Evolutionary conservation across 2,797 vertebrate species (phyloP).

Genomic region (Myiothlypis coronata): DNA sequence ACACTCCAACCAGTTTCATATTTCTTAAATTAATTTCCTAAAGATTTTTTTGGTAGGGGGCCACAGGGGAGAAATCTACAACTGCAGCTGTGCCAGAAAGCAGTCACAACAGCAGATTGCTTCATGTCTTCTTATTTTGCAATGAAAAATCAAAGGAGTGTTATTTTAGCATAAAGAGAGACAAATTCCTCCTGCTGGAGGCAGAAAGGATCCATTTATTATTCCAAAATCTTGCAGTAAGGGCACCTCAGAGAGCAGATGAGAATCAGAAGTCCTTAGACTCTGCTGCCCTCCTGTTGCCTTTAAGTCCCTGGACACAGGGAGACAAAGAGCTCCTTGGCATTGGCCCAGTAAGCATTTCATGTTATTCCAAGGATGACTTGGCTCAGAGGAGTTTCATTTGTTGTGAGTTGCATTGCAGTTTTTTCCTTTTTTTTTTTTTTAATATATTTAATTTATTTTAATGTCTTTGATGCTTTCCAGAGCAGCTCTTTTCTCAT

Average conservation of each 20-base stretch:
- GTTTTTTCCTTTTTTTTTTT: accelerated
- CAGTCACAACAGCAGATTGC: not conserved
- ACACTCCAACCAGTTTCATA: not conserved
- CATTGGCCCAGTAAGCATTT: not conserved
- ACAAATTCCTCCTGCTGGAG: not conserved
- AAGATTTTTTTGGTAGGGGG: not conserved
- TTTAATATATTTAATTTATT: not conserved
- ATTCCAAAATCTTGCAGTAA: not conserved
- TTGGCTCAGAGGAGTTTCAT: not conserved
- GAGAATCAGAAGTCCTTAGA: not conserved
- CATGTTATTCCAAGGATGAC: not conserved
- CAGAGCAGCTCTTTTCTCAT: not conserved
- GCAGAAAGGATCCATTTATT: not conserved
- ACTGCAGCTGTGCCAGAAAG: not conserved
- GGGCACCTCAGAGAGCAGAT: not conserved
- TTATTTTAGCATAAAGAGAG: not conserved
- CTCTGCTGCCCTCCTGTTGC: not conserved
- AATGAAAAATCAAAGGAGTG: not conserved
- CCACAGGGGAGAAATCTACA: not conserved
- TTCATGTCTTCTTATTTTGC: not conserved
- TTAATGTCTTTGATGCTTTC: not conserved
- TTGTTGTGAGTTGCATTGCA: not conserved
- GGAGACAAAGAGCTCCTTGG: not conserved
- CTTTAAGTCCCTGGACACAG: not conserved
- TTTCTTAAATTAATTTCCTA: not conserved